Evolutionary conservation across 2,113 vertebrate genomes (phyloP).

Genomic region (Mesocricetus auratus): DNA sequence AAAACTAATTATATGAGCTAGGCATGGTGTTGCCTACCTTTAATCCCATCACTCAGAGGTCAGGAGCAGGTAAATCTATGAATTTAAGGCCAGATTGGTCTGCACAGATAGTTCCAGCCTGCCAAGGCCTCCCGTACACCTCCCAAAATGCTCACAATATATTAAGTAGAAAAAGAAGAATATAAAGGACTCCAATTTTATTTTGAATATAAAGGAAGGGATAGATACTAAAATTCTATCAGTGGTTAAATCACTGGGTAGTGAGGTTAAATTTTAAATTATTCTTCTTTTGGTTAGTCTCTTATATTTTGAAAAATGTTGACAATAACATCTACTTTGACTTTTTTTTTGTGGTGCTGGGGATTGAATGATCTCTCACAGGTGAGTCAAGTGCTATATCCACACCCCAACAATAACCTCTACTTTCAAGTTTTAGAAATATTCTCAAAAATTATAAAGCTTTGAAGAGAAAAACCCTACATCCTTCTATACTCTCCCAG

Average conservation of each 20-base stretch:
- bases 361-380: neutral
- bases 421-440: neutral
- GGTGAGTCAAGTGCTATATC: neutral
- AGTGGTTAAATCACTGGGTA: neutral
- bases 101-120: neutral
- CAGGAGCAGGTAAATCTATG: neutral
- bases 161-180: neutral
- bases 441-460: conserved; percentile 3
- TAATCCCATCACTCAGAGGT: neutral
- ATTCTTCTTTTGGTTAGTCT: conserved; percentile 1
- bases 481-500: neutral
- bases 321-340: neutral
- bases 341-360: neutral
- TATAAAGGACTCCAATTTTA: conserved; percentile 20
- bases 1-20: neutral
- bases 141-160: conserved; percentile 29
- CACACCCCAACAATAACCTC: neutral
- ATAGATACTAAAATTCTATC: conserved; percentile 9
- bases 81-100: neutral
- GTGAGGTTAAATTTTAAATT: conserved; percentile 26
- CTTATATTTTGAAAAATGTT: conserved; percentile 16
- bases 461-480: conserved; percentile 26
- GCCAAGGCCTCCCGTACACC: neutral
- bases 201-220: conserved; percentile 27
- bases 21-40: neutral